Evolutionary conservation across 1,140 invertebrate species (phyloP).

Genomic region (Heterodera schachtii): DNA sequence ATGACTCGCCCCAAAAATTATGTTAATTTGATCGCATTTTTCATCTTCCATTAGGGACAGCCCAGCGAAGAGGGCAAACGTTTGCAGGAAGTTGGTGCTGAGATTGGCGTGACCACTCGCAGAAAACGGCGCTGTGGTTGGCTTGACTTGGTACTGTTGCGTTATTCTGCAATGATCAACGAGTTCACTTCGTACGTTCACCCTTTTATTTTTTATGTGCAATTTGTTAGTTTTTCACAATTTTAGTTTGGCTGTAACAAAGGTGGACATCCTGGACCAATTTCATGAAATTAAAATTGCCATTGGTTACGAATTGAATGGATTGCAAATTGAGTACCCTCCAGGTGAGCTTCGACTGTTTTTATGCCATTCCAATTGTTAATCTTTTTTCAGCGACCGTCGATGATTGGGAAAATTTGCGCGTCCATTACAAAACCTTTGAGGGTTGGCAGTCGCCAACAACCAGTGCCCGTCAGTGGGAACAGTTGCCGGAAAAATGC

Average conservation of each 20-base stretch:
- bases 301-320: constrained; percentile 77
- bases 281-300: constrained; percentile 87
- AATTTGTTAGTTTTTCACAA: neutral
- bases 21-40: constrained; percentile 13
- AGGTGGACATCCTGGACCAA: constrained; percentile 92
- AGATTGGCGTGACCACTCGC: constrained; percentile 94
- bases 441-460: constrained; percentile 88
- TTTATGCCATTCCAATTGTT: constrained; percentile 19
- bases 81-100: constrained; percentile 82
- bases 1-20: neutral
- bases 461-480: constrained; percentile 78
- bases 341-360: constrained; percentile 66
- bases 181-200: constrained; percentile 77
- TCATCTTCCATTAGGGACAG: constrained; percentile 65
- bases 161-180: constrained; percentile 90
- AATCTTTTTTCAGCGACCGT: constrained; percentile 66
- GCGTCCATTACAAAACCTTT: constrained; percentile 86
- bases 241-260: constrained; percentile 82
- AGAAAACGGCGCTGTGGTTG: constrained; percentile 93
- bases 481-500: constrained; percentile 84
- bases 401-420: constrained; percentile 67
- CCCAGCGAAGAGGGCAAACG: constrained; percentile 76
- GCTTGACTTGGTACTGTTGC: constrained; percentile 88
- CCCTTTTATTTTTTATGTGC: too few species aligned
- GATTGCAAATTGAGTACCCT: constrained; percentile 71